Percentiles rank a stretch among this genome's conserved stretches.
Evolutionary conservation across 2,797 vertebrate species (phyloP).

Genomic region (Sebastes minor): DNA sequence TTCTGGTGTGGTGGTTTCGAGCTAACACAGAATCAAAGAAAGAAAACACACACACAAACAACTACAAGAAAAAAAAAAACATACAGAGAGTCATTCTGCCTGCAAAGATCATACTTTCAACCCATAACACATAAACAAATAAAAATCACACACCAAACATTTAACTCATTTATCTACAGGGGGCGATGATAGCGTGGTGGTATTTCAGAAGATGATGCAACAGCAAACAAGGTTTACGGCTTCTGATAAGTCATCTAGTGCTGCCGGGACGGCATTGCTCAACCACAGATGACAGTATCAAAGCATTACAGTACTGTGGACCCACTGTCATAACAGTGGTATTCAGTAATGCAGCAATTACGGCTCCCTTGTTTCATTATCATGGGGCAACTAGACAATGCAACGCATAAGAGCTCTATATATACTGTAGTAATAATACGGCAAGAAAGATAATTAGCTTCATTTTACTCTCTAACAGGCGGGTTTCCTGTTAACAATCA

Average conservation of each 20-base stretch:
- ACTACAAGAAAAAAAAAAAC: not conserved
- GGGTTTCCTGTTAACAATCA: not conserved
- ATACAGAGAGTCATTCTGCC: not conserved
- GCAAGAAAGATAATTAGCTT: not conserved
- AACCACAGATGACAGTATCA: conserved; percentile 5
- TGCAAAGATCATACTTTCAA: not conserved
- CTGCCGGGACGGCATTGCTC: not conserved
- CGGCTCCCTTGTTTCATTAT: not conserved
- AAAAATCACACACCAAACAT: conserved; percentile 4
- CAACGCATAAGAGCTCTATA: not conserved
- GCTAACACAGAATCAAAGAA: not conserved
- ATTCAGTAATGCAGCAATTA: not conserved
- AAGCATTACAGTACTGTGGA: not conserved
- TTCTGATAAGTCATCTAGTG: conserved; percentile 33
- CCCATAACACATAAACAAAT: not conserved
- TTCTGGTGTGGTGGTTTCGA: not conserved
- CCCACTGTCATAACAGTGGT: not conserved
- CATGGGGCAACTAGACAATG: not conserved
- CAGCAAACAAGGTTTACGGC: not conserved
- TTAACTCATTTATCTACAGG: not conserved
- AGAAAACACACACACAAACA: not conserved
- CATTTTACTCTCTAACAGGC: not conserved
- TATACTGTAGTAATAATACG: not conserved
- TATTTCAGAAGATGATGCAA: conserved; percentile 30
- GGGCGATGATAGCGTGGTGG: not conserved